A percentile compares a stretch with the other conserved stretches of the same genome.
Conservation (phyloP, 2,113 vertebrate genomes). For the Thunnus thynnus region DNA sequence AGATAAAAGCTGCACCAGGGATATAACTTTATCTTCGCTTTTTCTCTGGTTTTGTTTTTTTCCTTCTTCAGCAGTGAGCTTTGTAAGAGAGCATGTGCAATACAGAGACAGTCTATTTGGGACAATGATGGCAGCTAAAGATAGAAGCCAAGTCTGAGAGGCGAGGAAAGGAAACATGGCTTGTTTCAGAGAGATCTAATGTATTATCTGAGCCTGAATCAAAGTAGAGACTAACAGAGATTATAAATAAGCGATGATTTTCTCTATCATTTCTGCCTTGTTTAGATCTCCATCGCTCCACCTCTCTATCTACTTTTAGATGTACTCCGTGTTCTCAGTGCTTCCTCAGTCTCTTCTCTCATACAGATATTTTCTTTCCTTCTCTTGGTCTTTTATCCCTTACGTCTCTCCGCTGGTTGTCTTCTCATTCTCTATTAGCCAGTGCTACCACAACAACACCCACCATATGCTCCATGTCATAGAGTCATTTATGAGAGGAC, state of each 20-base stretch:
- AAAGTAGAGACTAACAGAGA: slow-evolving; percentile 64
- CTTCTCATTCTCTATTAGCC: slow-evolving; percentile 18
- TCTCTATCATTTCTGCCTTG: slow-evolving; percentile 29
- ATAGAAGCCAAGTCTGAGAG: slow-evolving; percentile 65
- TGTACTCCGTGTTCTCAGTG: slow-evolving; percentile 20
- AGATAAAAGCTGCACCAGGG: slow-evolving; percentile 68
- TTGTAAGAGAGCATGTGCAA: slow-evolving; percentile 18
- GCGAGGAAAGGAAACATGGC: slow-evolving; percentile 54
- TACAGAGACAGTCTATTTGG: slow-evolving; percentile 49
- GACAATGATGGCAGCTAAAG: slow-evolving; percentile 74
- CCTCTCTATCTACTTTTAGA: slow-evolving; percentile 47
- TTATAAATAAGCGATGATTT: slow-evolving; percentile 78
- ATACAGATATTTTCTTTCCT: neutral
- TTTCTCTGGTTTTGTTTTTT: neutral
- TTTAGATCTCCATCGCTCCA: slow-evolving; percentile 39
- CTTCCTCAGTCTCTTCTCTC: slow-evolving; percentile 6
- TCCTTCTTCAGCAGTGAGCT: neutral
- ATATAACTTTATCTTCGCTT: slow-evolving; percentile 30
- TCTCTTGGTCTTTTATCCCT: neutral
- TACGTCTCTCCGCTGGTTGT: neutral
- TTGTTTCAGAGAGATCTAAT: slow-evolving; percentile 69
- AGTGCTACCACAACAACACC: neutral
- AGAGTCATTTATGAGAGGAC: slow-evolving; percentile 8
- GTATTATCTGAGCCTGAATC: slow-evolving; percentile 73
- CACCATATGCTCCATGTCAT: slow-evolving; percentile 52